A percentile compares a stretch with the other conserved stretches of the same genome.
phyloP scores from a whole-genome alignment of 2,797 vertebrate species.

The Myotis findleyi region DNA sequence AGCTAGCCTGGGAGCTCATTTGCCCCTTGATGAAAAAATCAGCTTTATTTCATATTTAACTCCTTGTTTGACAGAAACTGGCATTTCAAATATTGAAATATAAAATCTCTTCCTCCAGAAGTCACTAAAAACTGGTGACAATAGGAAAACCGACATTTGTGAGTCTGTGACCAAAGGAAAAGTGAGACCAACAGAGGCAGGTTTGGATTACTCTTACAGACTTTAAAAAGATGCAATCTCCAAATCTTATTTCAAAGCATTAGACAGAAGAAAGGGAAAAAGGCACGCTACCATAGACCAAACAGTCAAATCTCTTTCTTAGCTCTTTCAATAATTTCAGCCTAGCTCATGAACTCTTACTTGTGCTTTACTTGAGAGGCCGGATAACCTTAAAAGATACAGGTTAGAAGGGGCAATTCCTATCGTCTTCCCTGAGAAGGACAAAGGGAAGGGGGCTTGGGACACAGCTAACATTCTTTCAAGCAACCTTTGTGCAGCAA shows the following conservation, averaged over 20 bases:
- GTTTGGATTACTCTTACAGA: conserved; percentile 4
- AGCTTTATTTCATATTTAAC: conserved; percentile 35
- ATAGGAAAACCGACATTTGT: conserved; percentile 34
- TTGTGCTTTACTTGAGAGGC: conserved; percentile 24
- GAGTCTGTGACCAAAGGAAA: conserved; percentile 55
- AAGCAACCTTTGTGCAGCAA: not conserved
- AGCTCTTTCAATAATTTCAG: conserved; percentile 40
- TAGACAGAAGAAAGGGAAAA: not conserved
- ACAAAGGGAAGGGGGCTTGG: not conserved
- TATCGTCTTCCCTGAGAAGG: not conserved
- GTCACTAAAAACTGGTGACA: conserved; percentile 10
- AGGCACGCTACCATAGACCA: not conserved
- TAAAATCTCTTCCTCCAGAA: conserved; percentile 29
- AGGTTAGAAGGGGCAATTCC: not conserved
- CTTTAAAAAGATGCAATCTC: conserved; percentile 37
- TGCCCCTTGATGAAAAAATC: conserved; percentile 13
- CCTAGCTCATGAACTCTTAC: conserved; percentile 43
- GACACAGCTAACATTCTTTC: not conserved
- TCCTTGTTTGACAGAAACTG: conserved; percentile 42
- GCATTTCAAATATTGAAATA: conserved; percentile 61
- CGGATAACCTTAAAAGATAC: not conserved
- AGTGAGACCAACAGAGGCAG: conserved; percentile 17
- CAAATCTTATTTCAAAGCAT: conserved; percentile 58
- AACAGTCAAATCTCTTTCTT: not conserved
- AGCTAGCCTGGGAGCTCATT: conserved; percentile 13